phyloP scores from a whole-genome alignment of 2,888 invertebrate species.

The Hoplodrina blanda region DNA sequence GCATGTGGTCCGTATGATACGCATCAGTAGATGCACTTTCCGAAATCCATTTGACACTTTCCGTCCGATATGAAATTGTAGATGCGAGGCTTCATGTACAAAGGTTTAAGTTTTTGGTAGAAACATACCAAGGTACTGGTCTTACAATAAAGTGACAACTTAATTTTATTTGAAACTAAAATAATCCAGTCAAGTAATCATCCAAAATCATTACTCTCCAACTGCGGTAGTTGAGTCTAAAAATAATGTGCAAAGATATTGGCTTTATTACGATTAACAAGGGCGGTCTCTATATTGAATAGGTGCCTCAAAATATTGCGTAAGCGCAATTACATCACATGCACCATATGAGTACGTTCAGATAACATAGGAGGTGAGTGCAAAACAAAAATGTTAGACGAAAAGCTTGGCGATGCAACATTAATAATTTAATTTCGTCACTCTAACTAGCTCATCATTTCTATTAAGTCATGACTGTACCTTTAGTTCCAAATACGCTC shows the following conservation, averaged over 20 bases:
- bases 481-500: constrained; percentile 8
- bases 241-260: neutral
- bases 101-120: neutral
- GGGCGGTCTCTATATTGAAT: neutral
- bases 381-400: neutral
- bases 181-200: constrained; percentile 4
- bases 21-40: too few species aligned
- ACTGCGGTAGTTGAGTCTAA: too few species aligned
- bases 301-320: constrained; percentile 1
- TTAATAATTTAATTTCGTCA: neutral
- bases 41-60: neutral
- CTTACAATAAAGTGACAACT: constrained; percentile 2
- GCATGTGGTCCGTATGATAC: too few species aligned
- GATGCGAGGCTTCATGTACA: neutral
- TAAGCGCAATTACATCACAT: neutral
- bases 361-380: neutral
- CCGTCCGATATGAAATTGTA: neutral
- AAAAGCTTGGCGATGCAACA: neutral
- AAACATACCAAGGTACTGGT: neutral
- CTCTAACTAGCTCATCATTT: constrained; percentile 7
- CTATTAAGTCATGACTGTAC: constrained; percentile 1
- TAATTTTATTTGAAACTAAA: neutral
- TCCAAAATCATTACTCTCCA: constrained; percentile 1
- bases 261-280: neutral
- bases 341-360: neutral